Evolutionary conservation across 2,797 vertebrate genomes (phyloP).

Genomic region (Todus mexicanus): DNA sequence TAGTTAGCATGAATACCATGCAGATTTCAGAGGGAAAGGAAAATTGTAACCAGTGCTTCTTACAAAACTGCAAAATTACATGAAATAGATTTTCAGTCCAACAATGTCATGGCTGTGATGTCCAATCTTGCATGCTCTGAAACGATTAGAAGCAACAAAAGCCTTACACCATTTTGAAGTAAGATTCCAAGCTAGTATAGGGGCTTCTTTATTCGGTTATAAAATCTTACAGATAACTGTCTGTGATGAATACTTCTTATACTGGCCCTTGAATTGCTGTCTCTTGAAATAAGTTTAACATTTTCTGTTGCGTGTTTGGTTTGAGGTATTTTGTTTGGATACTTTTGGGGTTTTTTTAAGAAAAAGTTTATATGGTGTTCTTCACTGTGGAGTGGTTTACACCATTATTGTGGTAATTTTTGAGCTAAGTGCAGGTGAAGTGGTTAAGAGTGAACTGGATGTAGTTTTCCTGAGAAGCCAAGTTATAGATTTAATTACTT

Average conservation of each 20-base stretch:
- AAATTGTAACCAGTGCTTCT: neutral
- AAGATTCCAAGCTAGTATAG: neutral
- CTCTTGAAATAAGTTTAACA: neutral
- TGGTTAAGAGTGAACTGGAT: neutral
- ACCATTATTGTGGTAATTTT: neutral
- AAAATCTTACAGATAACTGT: neutral
- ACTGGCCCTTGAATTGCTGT: neutral
- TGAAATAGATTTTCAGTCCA: neutral
- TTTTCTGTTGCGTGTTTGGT: neutral
- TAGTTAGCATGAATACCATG: neutral
- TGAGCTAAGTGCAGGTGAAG: neutral
- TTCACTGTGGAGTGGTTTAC: neutral
- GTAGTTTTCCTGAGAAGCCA: neutral
- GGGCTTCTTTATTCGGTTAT: neutral
- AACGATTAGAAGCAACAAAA: slow-evolving; percentile 2
- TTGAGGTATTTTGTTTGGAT: neutral
- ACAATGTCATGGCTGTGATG: neutral
- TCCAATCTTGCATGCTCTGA: neutral
- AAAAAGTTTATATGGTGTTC: neutral
- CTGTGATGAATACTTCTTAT: neutral
- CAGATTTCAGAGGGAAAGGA: neutral
- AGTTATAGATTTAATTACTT: neutral
- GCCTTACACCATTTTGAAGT: neutral
- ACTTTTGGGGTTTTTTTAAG: neutral
- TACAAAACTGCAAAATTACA: neutral